phyloP scores from a whole-genome alignment of 2,797 vertebrate species.

The Momotus momota region DNA sequence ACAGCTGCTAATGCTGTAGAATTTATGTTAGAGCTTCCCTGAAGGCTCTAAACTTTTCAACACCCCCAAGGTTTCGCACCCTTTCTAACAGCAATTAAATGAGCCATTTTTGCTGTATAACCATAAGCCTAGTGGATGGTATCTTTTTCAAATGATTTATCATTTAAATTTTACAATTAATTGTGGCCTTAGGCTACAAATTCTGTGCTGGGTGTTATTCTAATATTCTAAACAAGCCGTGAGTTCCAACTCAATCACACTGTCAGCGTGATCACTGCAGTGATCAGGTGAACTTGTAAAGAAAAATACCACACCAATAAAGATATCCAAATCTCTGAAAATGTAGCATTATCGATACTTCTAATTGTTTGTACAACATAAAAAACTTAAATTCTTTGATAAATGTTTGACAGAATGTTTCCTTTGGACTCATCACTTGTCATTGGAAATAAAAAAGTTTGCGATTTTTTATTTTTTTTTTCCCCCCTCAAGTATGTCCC shows the following conservation, averaged over 20 bases:
- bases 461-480: not conserved
- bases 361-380: not conserved
- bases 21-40: not conserved
- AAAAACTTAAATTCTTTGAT: not conserved
- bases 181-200: not conserved
- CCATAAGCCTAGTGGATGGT: slow-evolving; percentile 2
- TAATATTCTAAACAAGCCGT: not conserved
- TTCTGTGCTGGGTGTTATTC: slow-evolving; percentile 8
- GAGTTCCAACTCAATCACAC: not conserved
- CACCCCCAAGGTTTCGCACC: not conserved
- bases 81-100: slow-evolving; percentile 49
- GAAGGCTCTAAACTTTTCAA: not conserved
- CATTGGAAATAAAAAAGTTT: not conserved
- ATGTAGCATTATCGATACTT: not conserved
- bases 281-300: not conserved
- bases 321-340: not conserved
- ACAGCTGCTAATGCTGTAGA: not conserved
- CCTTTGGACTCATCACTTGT: not conserved
- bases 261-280: not conserved
- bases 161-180: slow-evolving; percentile 28
- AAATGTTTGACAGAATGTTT: not conserved
- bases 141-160: slow-evolving; percentile 18
- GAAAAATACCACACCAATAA: not conserved
- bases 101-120: not conserved
- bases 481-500: not conserved